phyloP scores from a whole-genome alignment of 2,113 vertebrate genomes.

The Percina caprodes region DNA sequence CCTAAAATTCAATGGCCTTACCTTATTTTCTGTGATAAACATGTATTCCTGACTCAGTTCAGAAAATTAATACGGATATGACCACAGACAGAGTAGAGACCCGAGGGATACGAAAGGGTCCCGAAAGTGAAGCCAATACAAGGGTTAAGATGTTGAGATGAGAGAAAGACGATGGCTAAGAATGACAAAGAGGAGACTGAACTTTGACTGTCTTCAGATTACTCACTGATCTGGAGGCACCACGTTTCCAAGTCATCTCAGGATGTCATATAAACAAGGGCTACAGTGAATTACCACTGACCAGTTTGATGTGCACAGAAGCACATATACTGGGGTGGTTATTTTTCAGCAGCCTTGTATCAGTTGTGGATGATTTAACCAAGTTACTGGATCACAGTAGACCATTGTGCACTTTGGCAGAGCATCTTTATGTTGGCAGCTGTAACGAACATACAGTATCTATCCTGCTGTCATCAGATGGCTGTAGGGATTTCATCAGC shows the following conservation, averaged over 20 bases:
- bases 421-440: conserved; percentile 2
- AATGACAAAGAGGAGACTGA: not conserved
- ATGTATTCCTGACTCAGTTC: too few species aligned
- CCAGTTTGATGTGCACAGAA: not conserved
- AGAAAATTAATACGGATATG: too few species aligned
- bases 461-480: not conserved
- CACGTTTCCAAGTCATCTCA: not conserved
- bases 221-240: not conserved
- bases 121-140: too few species aligned
- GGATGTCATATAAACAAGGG: not conserved
- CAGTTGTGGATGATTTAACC: conserved; percentile 18
- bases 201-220: not conserved
- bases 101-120: too few species aligned
- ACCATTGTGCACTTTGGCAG: not conserved
- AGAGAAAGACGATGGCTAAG: not conserved
- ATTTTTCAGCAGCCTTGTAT: not conserved
- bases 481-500: conserved; percentile 5
- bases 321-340: not conserved
- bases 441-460: conserved; percentile 4
- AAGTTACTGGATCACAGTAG: not conserved
- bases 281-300: not conserved
- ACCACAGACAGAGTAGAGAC: too few species aligned
- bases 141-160: not conserved
- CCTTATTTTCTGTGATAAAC: too few species aligned
- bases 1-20: too few species aligned